A percentile compares a stretch with the other conserved stretches of the same genome.
Evolutionary conservation across 1,140 invertebrate genomes (phyloP).

Genomic region (Drosophila punjabiensis): DNA sequence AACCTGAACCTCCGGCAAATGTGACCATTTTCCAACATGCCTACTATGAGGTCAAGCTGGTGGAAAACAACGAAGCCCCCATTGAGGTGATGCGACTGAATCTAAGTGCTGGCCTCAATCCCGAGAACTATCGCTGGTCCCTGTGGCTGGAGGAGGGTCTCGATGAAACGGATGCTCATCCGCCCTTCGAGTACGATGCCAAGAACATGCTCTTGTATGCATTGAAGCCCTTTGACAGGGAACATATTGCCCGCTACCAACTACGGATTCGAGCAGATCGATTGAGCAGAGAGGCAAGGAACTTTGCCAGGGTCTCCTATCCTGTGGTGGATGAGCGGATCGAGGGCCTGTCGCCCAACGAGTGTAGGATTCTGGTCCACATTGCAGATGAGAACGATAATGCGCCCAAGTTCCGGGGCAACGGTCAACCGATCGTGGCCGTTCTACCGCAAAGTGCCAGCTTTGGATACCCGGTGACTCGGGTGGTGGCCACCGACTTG

Average conservation of each 20-base stretch:
- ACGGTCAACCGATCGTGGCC: constrained; percentile 91
- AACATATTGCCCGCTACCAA: constrained; percentile 88
- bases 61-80: constrained; percentile 90
- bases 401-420: constrained; percentile 90
- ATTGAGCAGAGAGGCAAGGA: constrained; percentile 84
- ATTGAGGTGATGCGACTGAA: constrained; percentile 90
- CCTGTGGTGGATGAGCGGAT: constrained; percentile 89
- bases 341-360: constrained; percentile 87
- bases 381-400: constrained; percentile 94
- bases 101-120: constrained; percentile 87
- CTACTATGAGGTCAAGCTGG: constrained; percentile 92
- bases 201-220: constrained; percentile 90
- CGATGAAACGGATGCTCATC: constrained; percentile 71
- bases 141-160: constrained; percentile 74
- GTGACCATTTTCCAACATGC: constrained; percentile 88
- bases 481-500: constrained; percentile 90
- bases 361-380: constrained; percentile 88
- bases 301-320: constrained; percentile 90
- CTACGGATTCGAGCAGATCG: constrained; percentile 89
- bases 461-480: constrained; percentile 92
- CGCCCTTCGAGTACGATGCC: constrained; percentile 89
- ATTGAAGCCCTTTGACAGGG: constrained; percentile 89
- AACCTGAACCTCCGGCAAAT: constrained; percentile 62
- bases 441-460: constrained; percentile 91
- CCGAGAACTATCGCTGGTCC: constrained; percentile 79